Evolutionary conservation across 2,888 invertebrate genomes (phyloP).

Genomic region (Cabera pusaria): DNA sequence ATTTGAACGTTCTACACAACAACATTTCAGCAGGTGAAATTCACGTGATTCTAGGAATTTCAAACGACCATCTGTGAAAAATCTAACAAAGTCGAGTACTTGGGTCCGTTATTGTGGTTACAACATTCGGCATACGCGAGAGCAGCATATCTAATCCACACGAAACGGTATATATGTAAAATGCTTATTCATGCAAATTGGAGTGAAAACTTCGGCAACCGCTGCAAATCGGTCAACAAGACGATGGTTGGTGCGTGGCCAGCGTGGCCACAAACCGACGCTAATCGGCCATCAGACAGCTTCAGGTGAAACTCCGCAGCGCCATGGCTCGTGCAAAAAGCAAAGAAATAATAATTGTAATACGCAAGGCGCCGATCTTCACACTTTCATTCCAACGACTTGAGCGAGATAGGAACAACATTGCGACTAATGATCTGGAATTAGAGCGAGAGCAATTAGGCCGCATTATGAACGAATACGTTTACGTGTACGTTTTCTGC

Average conservation of each 20-base stretch:
- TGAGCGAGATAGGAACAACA: slow-evolving; percentile 16
- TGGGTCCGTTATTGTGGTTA: no score
- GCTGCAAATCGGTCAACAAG: slow-evolving; percentile 41
- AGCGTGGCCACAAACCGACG: slow-evolving; percentile 30
- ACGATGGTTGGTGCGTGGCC: slow-evolving; percentile 35
- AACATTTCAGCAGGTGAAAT: no score
- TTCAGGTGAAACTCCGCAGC: slow-evolving; percentile 52
- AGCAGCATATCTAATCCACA: background rate
- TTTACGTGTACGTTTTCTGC: no score
- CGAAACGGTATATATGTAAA: slow-evolving; percentile 6
- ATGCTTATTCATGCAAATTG: slow-evolving; percentile 41
- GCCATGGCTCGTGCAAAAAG: slow-evolving; percentile 38
- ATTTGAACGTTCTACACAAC: no score
- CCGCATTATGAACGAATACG: no score
- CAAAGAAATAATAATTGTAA: slow-evolving; percentile 25
- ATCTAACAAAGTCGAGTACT: no score
- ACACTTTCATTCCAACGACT: slow-evolving; percentile 45
- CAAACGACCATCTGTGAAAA: no score
- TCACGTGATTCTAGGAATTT: no score
- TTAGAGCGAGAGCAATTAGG: no score
- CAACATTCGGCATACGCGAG: background rate
- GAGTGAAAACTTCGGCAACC: slow-evolving; percentile 54
- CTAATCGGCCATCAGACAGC: slow-evolving; percentile 49
- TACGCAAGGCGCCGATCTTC: slow-evolving; percentile 24
- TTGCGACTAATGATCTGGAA: slow-evolving; percentile 29